Conservation (phyloP, 2,797 vertebrate genomes). For the Hoplostethus mediterraneus region DNA sequence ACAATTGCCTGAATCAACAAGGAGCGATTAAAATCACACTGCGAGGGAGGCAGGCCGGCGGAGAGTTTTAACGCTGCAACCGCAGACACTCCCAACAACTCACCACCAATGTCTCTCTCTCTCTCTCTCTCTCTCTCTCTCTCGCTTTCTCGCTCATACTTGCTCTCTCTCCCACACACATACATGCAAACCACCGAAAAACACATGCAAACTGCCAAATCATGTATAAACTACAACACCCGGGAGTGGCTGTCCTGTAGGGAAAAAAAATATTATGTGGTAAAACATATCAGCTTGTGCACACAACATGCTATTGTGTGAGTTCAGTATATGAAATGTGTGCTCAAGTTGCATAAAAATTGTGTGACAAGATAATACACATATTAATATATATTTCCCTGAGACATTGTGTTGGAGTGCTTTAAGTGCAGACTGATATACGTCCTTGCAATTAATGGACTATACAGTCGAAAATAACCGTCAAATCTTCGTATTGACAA, state of each 20-base stretch:
- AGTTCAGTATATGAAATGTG: too few species aligned
- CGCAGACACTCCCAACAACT: conserved; percentile 53
- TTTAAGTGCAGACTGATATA: too few species aligned
- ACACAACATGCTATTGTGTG: too few species aligned
- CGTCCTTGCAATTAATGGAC: too few species aligned
- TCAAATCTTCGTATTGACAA: background rate
- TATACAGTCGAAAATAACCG: background rate
- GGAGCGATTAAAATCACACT: conserved; percentile 67
- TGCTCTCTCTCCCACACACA: background rate
- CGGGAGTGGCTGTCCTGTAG: background rate
- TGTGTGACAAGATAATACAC: too few species aligned
- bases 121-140: background rate
- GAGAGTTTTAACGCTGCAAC: conserved; percentile 60
- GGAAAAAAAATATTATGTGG: too few species aligned
- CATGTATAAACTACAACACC: background rate
- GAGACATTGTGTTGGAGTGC: too few species aligned
- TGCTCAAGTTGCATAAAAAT: too few species aligned
- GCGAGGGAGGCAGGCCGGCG: conserved; percentile 53
- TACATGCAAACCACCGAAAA: background rate
- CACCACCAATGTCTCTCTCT: conserved; percentile 38
- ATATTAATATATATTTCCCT: too few species aligned
- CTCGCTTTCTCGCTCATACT: background rate
- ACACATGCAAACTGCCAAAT: background rate
- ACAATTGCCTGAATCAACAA: conserved; percentile 80
- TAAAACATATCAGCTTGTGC: too few species aligned